A percentile compares a stretch with the other conserved stretches of the same genome.
These are phyloP conservation scores for Streblospio benedicti DNA, from an alignment of 1,140 invertebrate genomes.

Conservation along the genomic window DNA sequence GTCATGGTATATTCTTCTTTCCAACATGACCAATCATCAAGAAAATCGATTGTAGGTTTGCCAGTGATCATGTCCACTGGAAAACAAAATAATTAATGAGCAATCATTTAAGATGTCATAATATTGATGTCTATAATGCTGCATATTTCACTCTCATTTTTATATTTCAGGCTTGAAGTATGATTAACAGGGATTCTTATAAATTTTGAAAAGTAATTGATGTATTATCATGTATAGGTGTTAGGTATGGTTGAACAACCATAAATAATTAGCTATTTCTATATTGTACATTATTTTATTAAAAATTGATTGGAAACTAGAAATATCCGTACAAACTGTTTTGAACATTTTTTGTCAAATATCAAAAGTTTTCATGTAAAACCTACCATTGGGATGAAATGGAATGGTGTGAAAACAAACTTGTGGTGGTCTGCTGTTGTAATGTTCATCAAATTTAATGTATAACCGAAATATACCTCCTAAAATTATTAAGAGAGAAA, in stretches of 20 bases:
- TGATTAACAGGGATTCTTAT: background rate
- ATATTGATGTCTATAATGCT: background rate
- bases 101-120: background rate
- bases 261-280: background rate
- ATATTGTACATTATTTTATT: background rate
- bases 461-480: conserved; percentile 41
- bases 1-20: conserved; percentile 28
- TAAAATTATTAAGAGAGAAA: conserved; percentile 19
- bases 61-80: conserved; percentile 42
- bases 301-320: background rate
- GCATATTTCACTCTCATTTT: background rate
- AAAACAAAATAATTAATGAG: conserved; percentile 10
- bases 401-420: conserved; percentile 43
- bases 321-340: background rate
- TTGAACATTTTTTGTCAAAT: background rate
- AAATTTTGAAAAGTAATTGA: background rate
- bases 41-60: conserved; percentile 34
- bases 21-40: conserved; percentile 36
- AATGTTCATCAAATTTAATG: conserved; percentile 42
- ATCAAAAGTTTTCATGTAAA: background rate
- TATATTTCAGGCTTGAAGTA: background rate
- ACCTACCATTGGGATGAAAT: conserved; percentile 43
- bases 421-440: conserved; percentile 33
- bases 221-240: background rate
- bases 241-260: background rate